phyloP scores from a whole-genome alignment of 2,888 invertebrate genomes.

The Tholera decimalis region DNA sequence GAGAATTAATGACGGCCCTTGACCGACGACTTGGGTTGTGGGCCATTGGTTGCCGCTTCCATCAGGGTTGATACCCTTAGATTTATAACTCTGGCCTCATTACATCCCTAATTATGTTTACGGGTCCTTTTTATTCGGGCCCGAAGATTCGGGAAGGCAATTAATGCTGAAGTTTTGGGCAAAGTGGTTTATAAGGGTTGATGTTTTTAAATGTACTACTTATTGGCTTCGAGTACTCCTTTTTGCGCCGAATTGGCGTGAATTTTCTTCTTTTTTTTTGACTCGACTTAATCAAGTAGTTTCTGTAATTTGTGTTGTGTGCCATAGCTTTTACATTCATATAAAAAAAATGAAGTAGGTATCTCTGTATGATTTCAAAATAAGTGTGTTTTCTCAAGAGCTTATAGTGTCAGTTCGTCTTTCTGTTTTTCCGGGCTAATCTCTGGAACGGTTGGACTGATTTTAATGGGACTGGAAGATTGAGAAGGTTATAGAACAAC shows the following conservation, averaged over 20 bases:
- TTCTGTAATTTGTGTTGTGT: no score
- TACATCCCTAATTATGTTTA: constrained; percentile 84
- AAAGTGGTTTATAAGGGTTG: constrained; percentile 42
- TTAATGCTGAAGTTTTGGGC: constrained; percentile 56
- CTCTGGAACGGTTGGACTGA: no score
- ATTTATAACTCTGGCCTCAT: constrained; percentile 83
- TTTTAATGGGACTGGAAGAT: no score
- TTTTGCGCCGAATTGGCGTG: not conserved
- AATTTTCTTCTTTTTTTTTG: not conserved
- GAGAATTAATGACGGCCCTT: constrained; percentile 73
- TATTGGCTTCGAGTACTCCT: not conserved
- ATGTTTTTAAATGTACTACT: constrained; percentile 37
- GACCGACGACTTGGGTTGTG: constrained; percentile 58
- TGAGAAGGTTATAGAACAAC: no score
- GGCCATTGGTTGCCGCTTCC: constrained; percentile 58
- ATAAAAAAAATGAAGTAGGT: no score
- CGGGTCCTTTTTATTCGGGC: constrained; percentile 73
- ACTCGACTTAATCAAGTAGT: no score
- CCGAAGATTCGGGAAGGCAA: constrained; percentile 64
- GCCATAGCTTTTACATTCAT: no score
- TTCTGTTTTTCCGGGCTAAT: no score
- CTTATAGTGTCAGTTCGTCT: no score
- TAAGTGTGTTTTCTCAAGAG: no score
- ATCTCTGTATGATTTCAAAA: no score
- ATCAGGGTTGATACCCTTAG: constrained; percentile 63